Base-by-base conservation (phyloP, 53 echinoderm and acorn worm genomes). In the Paracentrotus lividus region DNA sequence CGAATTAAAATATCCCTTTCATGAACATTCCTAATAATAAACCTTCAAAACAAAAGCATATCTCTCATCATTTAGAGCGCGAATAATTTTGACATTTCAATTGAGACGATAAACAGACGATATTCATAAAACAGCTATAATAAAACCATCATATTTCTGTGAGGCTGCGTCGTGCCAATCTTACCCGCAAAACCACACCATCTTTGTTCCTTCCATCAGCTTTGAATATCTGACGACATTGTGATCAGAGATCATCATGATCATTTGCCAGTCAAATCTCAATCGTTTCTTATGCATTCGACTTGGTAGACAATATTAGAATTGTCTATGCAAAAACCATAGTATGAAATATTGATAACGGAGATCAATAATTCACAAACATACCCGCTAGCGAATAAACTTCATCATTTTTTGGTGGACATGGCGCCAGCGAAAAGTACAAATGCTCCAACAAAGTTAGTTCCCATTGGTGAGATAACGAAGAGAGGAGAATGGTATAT, bases 351-450 rank as follows among this genome's bases (percentile, higher is more conserved):
- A 81, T 81, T 81, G 81, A 81, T 47, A 26, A 47, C 81, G 33
- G 26, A 34, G 47, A 81, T 81, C 81, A 47, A 81, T 81, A n/a
- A 81, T 81, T 81, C 81, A 81, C 47, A 44, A 81, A 81, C 13
- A 81, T 81, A 81, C 81, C 81, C 81, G 45, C 81, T 47, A 47
- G 81, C 81, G 81, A 81, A 44, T 81, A 45, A 44, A 26, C 81
- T 81, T 81, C 81, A 81, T 81, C 81, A 26, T 44, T 47, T 24
- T 81, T 81, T 81, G 12, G n/a, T 14, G 42, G 42, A 24, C 81
- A 49, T 81, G 81, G 81, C 81, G 81, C 81, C 81, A 81, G 21
- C n/a, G 47, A 81, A 47, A 81, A 81, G 81, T 81, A 26, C 81
- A 47, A n/a, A 47, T 45, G 26, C 47, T 81, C 44, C 4, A 9